Base-by-base conservation (phyloP, 2,113 vertebrate genomes). In the Phyllopteryx taeniolatus region DNA sequence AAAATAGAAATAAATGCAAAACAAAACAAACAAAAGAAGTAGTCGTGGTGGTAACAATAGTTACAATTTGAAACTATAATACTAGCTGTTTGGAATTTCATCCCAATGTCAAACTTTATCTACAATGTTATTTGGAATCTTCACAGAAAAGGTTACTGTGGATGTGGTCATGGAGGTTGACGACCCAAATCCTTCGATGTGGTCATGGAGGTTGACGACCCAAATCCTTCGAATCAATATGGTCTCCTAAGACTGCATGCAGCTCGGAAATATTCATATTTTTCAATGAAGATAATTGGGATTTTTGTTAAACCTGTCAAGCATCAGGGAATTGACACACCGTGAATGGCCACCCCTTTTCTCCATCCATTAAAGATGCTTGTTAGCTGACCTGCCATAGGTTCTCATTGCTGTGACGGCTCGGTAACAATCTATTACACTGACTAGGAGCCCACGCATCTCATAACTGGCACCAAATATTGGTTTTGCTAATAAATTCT, bases 401-500 rank as follows among this genome's bases (percentile, higher is more conserved):
- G 76, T 67, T 82, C 78, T 83, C 72, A 71, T 74, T 10, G 64
- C 78, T 75, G 68, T 79, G 80, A 88, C 68, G 60, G 81, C 72
- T 87, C 84, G 80, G 85, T 83, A 87, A 79, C 79, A 85, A 81
- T 82, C 83, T 79, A 85, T 89, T 88, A 79, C 72, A 39, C 72
- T 67, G 68, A 87, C 72, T 77, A 74, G 67, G 76, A 77, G 67
- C 72, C 82, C 72, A 67, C 43, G 69, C 72, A 49, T 88, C 79
- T 83, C 72, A 61, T 78, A 83, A 77, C 83, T 79, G 85, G 69
- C 84, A 84, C 83, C 84, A 88, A 86, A 91, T 90, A 90, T 91
- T 88, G 85, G 83, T 88, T 91, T 92, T 90, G 82, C 86, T 84
- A 79, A 88, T 86, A 87, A 86, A 85, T 86, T 66, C 76, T 19